Percentiles rank a stretch among this genome's conserved stretches.
phyloP scores from a whole-genome alignment of 2,797 vertebrate species.

The Todus mexicanus region DNA sequence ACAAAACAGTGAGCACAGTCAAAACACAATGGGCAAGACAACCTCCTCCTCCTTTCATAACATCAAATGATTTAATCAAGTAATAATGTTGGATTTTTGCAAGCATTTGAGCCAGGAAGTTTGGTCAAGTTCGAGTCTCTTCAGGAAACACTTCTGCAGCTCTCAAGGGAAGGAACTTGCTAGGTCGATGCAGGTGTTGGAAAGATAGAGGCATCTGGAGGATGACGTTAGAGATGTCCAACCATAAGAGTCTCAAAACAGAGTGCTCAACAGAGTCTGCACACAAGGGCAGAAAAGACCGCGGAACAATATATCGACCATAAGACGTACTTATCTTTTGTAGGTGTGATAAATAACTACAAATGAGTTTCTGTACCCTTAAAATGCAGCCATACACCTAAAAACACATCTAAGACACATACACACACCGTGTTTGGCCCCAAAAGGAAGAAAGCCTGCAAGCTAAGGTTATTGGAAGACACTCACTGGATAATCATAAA shows the following conservation, averaged over 20 bases:
- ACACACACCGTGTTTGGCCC: not conserved
- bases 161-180: not conserved
- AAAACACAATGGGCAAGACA: not conserved
- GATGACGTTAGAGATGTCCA: not conserved
- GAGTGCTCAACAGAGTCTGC: accelerated
- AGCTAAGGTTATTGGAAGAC: not conserved
- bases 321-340: not conserved
- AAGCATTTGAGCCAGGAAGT: not conserved
- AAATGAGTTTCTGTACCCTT: not conserved
- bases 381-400: not conserved
- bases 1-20: not conserved
- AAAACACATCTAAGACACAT: not conserved
- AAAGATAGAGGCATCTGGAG: not conserved
- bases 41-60: not conserved
- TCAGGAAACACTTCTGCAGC: not conserved
- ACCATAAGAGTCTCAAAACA: not conserved
- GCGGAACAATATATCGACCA: not conserved
- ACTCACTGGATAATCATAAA: not conserved
- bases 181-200: not conserved
- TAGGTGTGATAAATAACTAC: not conserved
- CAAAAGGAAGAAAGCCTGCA: not conserved
- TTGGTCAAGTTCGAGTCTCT: not conserved
- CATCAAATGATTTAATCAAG: not conserved
- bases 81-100: accelerated
- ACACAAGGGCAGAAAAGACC: not conserved